Percentiles rank a stretch among this genome's conserved stretches.
Conservation (phyloP, 2,797 vertebrate species). For the Garrulus glandarius region DNA sequence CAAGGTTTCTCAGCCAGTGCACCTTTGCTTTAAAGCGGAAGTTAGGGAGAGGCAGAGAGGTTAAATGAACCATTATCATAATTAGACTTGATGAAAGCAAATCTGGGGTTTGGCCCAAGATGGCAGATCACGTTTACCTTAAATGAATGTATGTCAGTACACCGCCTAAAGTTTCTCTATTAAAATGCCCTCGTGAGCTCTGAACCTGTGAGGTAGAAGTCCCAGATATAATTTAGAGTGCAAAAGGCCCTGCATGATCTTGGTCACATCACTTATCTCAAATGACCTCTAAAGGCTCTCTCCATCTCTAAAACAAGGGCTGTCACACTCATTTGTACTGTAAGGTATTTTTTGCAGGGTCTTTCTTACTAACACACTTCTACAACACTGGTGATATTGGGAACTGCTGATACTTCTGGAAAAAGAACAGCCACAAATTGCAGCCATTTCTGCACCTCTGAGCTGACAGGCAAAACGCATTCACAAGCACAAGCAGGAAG, state of each 20-base stretch:
- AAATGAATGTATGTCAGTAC: constrained; percentile 42
- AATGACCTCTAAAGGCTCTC: constrained; percentile 14
- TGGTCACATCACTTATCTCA: constrained; percentile 42
- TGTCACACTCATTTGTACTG: not conserved
- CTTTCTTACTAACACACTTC: constrained; percentile 23
- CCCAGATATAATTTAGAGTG: constrained; percentile 25
- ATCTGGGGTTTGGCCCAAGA: constrained; percentile 59
- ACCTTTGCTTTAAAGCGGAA: constrained; percentile 27
- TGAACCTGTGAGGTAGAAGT: constrained; percentile 6
- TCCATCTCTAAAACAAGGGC: constrained; percentile 13
- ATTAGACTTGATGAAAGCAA: constrained; percentile 63
- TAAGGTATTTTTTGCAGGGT: constrained; percentile 3
- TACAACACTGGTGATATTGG: not conserved
- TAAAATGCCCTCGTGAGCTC: constrained; percentile 26
- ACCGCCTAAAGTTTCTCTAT: constrained; percentile 31
- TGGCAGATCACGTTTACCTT: constrained; percentile 56
- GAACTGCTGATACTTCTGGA: constrained; percentile 34
- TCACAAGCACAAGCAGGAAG: constrained; percentile 14
- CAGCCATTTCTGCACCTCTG: constrained; percentile 1
- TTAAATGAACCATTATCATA: constrained; percentile 67
- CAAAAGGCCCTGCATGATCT: constrained; percentile 16
- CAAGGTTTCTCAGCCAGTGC: constrained; percentile 55
- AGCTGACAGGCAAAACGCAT: constrained; percentile 29
- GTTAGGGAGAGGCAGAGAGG: constrained; percentile 60
- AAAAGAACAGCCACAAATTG: constrained; percentile 13